Base-by-base conservation (phyloP, 2,888 invertebrate species). In the Orthosia incerta region DNA sequence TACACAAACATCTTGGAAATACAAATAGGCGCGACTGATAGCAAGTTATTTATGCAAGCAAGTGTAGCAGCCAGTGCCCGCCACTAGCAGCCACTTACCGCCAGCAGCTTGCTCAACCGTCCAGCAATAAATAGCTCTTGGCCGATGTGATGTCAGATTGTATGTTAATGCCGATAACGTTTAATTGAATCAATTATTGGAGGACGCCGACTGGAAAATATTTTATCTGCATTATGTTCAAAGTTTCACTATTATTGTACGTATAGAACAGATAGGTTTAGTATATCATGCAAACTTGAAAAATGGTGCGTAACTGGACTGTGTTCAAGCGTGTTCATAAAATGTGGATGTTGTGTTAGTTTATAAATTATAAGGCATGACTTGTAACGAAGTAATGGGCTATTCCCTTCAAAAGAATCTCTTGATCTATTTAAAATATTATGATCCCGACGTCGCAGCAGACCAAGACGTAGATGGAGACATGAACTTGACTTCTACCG, bases 151-250 rank as follows among this genome's bases (percentile, higher is more conserved):
- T 45, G 64, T 39, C 64, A 68, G 81, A 80, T 84, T 68, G 76
- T 83, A 70, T 70, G 66, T 71, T 79, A 67, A 78, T 71, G n/a
- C 50, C 65, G 85, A 82, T 84, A 84, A 82, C 50, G 64, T 61
- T 50, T 82, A 82, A 84, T 82, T 82, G 73, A 82, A 73, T 73
- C 82, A 78, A 84, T 84, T 82, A 81, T 57, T 64, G 63, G 20
- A 60, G 48, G 46, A 26, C 64, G 26, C 59, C 53, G 13, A 69
- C n/a, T 76, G 76, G 71, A 84, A 81, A 70, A 62, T 65, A 61
- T 75, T 23, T 71, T 71, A 80, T 83, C 84, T 74, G 51, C 46
- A 31, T 39, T 20, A 60, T 9, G 59, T 60, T 64, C 56, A 63
- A 69, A 75, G 55, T 83, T 74, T 80, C 66, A 64, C 69, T 80